Conservation (phyloP, 2,113 vertebrate species). For the Brachirus orientalis region DNA sequence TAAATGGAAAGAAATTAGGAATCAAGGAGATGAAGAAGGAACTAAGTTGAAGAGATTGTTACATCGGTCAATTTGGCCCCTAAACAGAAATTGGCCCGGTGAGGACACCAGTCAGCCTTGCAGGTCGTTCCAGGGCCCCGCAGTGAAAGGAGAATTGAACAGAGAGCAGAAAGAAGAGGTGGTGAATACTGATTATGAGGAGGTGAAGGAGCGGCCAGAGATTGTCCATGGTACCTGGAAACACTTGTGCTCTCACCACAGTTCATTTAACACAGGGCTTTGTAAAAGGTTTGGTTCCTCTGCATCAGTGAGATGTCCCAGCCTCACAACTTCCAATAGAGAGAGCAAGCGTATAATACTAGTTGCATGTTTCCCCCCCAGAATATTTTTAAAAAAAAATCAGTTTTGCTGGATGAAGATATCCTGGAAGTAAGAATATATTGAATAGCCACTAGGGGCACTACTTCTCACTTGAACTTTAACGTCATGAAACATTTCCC, state of each 20-base stretch:
- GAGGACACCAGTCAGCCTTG: slow-evolving; percentile 45
- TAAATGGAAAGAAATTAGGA: slow-evolving; percentile 62
- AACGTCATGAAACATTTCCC: no score
- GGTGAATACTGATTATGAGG: slow-evolving; percentile 62
- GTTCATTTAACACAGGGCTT: slow-evolving; percentile 40
- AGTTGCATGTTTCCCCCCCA: no score
- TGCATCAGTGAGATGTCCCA: slow-evolving; percentile 42
- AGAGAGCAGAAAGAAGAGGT: slow-evolving; percentile 21
- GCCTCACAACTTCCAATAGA: slow-evolving; percentile 3
- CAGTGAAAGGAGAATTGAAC: slow-evolving; percentile 42
- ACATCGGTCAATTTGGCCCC: slow-evolving; percentile 39
- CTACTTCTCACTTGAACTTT: no score
- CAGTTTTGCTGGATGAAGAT: no score
- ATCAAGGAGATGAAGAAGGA: slow-evolving; percentile 43
- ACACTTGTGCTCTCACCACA: slow-evolving; percentile 19
- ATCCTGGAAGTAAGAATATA: no score
- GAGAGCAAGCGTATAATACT: neutral
- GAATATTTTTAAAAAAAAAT: no score
- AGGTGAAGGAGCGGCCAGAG: slow-evolving; percentile 49
- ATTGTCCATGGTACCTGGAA: slow-evolving; percentile 29
- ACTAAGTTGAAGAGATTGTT: slow-evolving; percentile 44
- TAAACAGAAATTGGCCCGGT: slow-evolving; percentile 47
- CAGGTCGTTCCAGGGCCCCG: slow-evolving; percentile 50
- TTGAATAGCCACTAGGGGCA: no score
- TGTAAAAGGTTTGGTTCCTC: slow-evolving; percentile 4